These are phyloP conservation scores for Larimichthys crocea DNA, from an alignment of 2,113 vertebrate genomes.

Conservation along the genomic window DNA sequence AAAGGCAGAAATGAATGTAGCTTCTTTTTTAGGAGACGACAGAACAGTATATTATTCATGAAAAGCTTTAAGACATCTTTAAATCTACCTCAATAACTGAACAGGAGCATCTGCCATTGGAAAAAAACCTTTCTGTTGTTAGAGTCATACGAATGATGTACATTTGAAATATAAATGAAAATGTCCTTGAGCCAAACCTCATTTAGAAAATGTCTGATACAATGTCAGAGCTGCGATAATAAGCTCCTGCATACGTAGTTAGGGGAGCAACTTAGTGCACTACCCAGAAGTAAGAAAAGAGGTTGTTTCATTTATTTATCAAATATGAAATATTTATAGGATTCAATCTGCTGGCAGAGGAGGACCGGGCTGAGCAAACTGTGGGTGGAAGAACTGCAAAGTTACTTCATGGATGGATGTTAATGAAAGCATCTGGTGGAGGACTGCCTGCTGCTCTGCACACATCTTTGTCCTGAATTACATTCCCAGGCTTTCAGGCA, in stretches of 20 bases:
- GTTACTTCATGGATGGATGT: constrained; percentile 71
- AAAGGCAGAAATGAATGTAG: background rate
- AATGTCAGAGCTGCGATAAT: constrained; percentile 48
- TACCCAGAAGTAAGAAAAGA: constrained; percentile 74
- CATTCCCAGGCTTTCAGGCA: constrained; percentile 66
- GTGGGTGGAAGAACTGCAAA: constrained; percentile 68
- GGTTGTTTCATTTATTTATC: constrained; percentile 83
- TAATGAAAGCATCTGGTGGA: constrained; percentile 61
- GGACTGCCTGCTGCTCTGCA: constrained; percentile 65
- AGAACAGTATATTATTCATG: constrained; percentile 19
- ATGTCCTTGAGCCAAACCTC: constrained; percentile 47
- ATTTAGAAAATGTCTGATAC: constrained; percentile 43
- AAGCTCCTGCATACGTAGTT: constrained; percentile 56
- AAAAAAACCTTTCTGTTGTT: constrained; percentile 19
- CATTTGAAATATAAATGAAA: constrained; percentile 48
- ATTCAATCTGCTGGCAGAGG: constrained; percentile 75
- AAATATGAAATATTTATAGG: constrained; percentile 80
- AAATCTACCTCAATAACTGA: constrained; percentile 23
- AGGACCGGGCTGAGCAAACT: constrained; percentile 70
- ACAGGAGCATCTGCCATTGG: background rate
- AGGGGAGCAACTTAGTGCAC: constrained; percentile 46
- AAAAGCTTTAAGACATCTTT: constrained; percentile 29
- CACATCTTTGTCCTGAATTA: constrained; percentile 69
- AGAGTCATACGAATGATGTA: constrained; percentile 28
- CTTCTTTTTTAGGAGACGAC: constrained; percentile 1